Conservation (phyloP, 1,140 invertebrate genomes). For the Drosophila leontia region DNA sequence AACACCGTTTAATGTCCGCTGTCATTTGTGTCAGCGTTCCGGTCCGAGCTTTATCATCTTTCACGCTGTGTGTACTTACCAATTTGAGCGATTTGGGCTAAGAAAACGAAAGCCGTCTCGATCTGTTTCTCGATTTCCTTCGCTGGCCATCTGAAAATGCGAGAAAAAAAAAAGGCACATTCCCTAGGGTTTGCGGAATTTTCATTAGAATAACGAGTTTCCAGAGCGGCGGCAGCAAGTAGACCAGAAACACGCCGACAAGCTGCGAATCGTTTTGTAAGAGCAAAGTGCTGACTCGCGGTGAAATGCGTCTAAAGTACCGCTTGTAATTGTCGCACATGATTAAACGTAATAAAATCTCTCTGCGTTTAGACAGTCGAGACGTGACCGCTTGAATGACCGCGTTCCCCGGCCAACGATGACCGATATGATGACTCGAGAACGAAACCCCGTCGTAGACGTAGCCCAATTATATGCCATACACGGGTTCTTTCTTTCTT, state of each 20-base stretch:
- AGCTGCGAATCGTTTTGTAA: constrained; percentile 35
- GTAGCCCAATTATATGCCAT: constrained; percentile 38
- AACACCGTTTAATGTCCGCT: constrained; percentile 59
- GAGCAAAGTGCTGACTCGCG: constrained; percentile 32
- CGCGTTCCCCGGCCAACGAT: constrained; percentile 30
- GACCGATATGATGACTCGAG: constrained; percentile 38
- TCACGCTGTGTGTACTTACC: constrained; percentile 47
- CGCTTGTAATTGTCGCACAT: constrained; percentile 73
- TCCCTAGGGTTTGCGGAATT: constrained; percentile 39
- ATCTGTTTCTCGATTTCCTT: constrained; percentile 38
- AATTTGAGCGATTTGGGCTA: constrained; percentile 46
- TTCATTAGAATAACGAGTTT: constrained; percentile 49
- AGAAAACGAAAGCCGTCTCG: constrained; percentile 51
- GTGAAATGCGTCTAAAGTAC: constrained; percentile 71
- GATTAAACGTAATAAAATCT: constrained; percentile 69
- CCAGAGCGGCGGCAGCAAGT: constrained; percentile 32
- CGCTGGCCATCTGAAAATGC: background rate
- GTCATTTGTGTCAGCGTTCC: constrained; percentile 55
- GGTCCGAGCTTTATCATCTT: constrained; percentile 46
- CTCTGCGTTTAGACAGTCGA: constrained; percentile 60
- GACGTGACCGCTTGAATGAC: constrained; percentile 56
- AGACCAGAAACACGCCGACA: constrained; percentile 48
- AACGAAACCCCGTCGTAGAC: constrained; percentile 5
- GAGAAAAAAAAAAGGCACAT: constrained; percentile 23
- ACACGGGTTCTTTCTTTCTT: constrained; percentile 17